phyloP scores from a whole-genome alignment of 2,113 vertebrate genomes.

The Cairina moschata region DNA sequence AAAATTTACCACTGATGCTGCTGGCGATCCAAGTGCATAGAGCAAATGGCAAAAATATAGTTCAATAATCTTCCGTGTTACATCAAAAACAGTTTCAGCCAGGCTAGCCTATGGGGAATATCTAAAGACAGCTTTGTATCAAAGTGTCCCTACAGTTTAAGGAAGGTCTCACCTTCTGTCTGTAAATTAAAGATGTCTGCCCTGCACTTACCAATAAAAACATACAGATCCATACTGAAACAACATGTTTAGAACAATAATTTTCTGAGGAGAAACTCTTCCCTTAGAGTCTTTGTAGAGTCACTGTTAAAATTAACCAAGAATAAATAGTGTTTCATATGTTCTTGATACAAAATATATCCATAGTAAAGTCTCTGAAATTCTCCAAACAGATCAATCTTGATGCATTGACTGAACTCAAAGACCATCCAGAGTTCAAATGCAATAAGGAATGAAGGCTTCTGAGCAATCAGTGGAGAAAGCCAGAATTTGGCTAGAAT shows the following conservation, averaged over 20 bases:
- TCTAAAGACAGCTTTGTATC: not conserved
- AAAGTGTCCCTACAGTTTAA: not conserved
- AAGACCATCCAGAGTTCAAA: not conserved
- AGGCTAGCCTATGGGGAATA: not conserved
- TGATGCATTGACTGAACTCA: not conserved
- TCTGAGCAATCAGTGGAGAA: not conserved
- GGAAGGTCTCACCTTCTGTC: not conserved
- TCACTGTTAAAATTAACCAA: not conserved
- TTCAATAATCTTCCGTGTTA: not conserved
- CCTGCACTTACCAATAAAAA: not conserved
- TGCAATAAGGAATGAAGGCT: not conserved
- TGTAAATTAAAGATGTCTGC: not conserved
- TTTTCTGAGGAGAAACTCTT: not conserved
- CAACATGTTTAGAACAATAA: not conserved
- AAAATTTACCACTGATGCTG: slow-evolving; percentile 25
- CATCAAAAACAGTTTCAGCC: slow-evolving; percentile 13
- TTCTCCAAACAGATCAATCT: not conserved
- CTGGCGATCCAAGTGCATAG: not conserved
- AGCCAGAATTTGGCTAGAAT: not conserved
- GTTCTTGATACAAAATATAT: not conserved
- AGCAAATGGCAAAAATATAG: not conserved
- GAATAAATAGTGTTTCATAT: not conserved
- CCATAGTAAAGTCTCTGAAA: not conserved
- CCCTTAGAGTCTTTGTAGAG: not conserved
- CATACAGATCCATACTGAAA: not conserved